Evolutionary conservation across 2,113 vertebrate species (phyloP).

Genomic region (Dipodomys stephensi): DNA sequence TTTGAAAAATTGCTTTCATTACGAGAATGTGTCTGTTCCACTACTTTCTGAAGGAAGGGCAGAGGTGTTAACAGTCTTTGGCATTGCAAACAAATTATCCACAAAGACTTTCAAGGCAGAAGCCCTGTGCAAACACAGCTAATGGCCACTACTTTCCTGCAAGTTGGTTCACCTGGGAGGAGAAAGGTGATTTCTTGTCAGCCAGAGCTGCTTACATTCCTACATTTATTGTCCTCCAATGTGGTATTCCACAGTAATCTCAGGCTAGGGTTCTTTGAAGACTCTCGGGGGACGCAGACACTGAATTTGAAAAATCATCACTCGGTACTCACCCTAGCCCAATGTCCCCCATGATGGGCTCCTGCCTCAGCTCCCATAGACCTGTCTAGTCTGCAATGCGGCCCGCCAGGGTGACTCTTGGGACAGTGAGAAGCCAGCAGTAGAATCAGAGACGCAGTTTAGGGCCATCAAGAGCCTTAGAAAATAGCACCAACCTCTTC

Average conservation of each 20-base stretch:
- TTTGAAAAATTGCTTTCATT: constrained; percentile 61
- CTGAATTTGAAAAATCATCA: neutral
- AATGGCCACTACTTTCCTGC: neutral
- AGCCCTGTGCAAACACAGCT: neutral
- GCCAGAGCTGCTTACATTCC: neutral
- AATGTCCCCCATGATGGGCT: neutral
- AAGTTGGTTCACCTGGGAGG: neutral
- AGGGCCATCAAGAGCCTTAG: constrained; percentile 53
- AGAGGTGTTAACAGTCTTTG: neutral
- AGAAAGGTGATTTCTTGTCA: neutral
- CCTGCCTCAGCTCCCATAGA: neutral
- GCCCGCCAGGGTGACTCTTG: neutral
- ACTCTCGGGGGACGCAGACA: neutral
- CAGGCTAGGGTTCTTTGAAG: neutral
- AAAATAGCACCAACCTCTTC: constrained; percentile 53
- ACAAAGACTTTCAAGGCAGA: neutral
- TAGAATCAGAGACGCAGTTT: neutral
- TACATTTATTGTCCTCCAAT: neutral
- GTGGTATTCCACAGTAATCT: neutral
- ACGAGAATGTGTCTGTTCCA: constrained; percentile 26
- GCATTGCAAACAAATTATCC: neutral
- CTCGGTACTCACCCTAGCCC: neutral
- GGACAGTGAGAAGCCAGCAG: neutral
- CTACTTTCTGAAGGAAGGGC: constrained; percentile 16
- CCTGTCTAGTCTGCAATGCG: neutral